These are phyloP conservation scores for Drosophila kokeensis DNA, from an alignment of 2,888 invertebrate species.

Conservation along the genomic window DNA sequence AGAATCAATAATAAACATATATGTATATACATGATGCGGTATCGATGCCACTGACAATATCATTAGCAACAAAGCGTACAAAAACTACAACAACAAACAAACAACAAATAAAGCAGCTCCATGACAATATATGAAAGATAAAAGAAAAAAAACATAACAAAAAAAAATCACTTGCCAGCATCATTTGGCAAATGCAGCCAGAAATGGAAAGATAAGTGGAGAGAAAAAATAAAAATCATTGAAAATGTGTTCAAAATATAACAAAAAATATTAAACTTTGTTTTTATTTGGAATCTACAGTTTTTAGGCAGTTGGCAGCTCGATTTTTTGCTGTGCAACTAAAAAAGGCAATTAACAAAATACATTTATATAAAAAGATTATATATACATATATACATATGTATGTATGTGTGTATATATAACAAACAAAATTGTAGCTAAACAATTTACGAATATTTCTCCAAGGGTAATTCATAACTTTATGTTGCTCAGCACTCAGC, in stretches of 20 bases:
- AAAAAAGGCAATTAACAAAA: slow-evolving; percentile 1
- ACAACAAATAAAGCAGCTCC: slow-evolving; percentile 4
- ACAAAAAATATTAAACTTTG: background rate
- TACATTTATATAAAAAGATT: background rate
- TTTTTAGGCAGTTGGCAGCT: background rate
- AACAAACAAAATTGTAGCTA: slow-evolving; percentile 11
- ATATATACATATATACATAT: background rate
- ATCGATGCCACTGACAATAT: slow-evolving; percentile 68
- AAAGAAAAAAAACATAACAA: slow-evolving; percentile 10
- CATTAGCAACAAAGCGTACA: slow-evolving; percentile 71
- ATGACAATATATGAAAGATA: slow-evolving; percentile 37
- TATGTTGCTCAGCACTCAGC: slow-evolving; percentile 5
- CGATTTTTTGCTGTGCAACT: background rate
- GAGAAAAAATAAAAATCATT: slow-evolving; percentile 30
- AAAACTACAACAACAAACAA: slow-evolving; percentile 22
- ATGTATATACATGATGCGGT: slow-evolving; percentile 57
- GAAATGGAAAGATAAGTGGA: slow-evolving; percentile 31
- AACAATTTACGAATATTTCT: background rate
- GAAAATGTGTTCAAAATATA: slow-evolving; percentile 16
- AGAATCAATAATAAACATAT: slow-evolving; percentile 42
- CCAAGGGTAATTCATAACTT: slow-evolving; percentile 2
- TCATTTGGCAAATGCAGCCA: slow-evolving; percentile 59
- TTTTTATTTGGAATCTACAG: background rate
- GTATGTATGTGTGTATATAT: too few species aligned
- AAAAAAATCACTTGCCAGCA: slow-evolving; percentile 46